phyloP scores from a whole-genome alignment of 2,113 vertebrate genomes.

The Argyrosomus japonicus region DNA sequence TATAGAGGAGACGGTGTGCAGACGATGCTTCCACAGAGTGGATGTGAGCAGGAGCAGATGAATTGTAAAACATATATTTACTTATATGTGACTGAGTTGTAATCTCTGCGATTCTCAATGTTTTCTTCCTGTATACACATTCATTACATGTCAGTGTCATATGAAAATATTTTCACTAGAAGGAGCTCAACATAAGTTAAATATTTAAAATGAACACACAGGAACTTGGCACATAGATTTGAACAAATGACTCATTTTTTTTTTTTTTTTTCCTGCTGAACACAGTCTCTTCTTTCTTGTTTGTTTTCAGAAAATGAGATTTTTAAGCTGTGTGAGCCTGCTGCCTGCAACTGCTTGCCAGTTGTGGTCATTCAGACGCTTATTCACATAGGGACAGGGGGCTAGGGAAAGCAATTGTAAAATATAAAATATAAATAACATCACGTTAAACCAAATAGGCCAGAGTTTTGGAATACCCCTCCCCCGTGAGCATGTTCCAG shows the following conservation, averaged over 20 bases:
- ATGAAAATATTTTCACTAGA: neutral
- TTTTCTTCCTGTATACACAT: neutral
- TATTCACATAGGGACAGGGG: constrained; percentile 2
- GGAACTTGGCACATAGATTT: neutral
- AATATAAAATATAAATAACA: constrained; percentile 36
- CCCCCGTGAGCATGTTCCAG: constrained; percentile 13
- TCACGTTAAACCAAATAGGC: constrained; percentile 31
- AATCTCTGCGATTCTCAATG: neutral
- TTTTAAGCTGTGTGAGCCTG: neutral
- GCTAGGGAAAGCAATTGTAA: constrained; percentile 17
- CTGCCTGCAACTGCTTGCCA: constrained; percentile 9
- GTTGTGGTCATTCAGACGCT: constrained; percentile 14
- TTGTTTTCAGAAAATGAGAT: neutral
- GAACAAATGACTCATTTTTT: neutral
- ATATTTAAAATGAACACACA: neutral
- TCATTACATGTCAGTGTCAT: neutral
- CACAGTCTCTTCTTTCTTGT: neutral
- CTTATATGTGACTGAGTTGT: neutral
- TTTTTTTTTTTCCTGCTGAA: neutral
- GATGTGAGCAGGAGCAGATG: neutral
- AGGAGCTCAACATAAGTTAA: neutral
- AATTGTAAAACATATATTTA: neutral
- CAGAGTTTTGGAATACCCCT: constrained; percentile 16
- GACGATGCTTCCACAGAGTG: neutral
- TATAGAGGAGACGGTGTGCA: neutral